Base-by-base conservation (phyloP, 1,140 invertebrate species). In the Steinernema khuongi region DNA sequence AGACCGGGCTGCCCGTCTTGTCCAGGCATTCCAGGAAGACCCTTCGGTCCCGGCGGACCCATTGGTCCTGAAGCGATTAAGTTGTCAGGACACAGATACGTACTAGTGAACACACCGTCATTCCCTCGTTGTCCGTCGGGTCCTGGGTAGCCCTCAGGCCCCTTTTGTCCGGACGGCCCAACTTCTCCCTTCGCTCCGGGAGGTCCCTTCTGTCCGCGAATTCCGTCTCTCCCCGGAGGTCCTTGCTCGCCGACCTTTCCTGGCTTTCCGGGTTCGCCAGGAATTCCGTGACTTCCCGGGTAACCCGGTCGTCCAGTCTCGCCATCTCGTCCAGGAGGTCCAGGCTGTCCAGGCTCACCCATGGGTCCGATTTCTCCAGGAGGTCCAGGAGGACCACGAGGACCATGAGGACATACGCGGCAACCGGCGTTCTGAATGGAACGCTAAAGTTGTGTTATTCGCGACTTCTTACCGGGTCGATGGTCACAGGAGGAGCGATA, bases 401-500 rank as follows among this genome's bases (percentile, higher is more conserved):
- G 76, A 50, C 76, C 76, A 26, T 72, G 44, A n/a, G 76, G 76
- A 33, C 76, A 83, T 0, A 83, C 78, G 43, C 81, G 72, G 67
- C 81, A 83, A n/a, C 82, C 80, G 30, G 79, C 74, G 70, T 81
- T 75, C 82, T 81, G 32, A 31, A 81, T 29, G 30, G 18, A 19
- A 36, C 14, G 1, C 19, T 71, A 26, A 1, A 4, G 19, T 31
- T 4, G n/a, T 4, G 2, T 71, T n/a, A 28, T 22, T 7, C 30
- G 33, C 18, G 2, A 7, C 14, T 33, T 31, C 80, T 72, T 50
- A 83, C 77, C 22, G 83, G 81, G 68, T 83, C 81, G 26, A 83
- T 76, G 29, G 83, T 80, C 1, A 84, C 80, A 19, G 81, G 81
- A 41, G 81, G 81, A 31, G 81, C 83, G 28, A 80, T 78, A 60